Conservation (phyloP, 37 sponge, comb jelly and placozoan species). For the Lycopodina hypogea region DNA sequence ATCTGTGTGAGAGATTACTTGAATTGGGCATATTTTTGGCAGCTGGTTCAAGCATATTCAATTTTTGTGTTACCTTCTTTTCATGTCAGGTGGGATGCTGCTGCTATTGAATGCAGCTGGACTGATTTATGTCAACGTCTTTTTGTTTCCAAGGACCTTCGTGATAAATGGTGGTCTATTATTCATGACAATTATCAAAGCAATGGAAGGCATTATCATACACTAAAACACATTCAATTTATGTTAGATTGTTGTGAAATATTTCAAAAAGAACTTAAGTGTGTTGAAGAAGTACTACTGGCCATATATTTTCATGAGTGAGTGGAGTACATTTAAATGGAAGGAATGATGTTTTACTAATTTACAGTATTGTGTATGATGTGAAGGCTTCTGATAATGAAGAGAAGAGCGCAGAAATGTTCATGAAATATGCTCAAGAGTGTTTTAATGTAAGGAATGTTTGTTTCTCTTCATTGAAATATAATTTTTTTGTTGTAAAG, state of each 20-base stretch:
- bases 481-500: too few species aligned
- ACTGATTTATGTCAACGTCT: neutral
- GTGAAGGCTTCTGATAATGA: constrained; percentile 33
- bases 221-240: constrained; percentile 16
- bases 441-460: neutral
- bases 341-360: neutral
- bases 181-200: constrained; percentile 4
- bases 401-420: constrained; percentile 31
- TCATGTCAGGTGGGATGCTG: too few species aligned
- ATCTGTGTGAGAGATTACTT: too few species aligned
- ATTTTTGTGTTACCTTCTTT: too few species aligned
- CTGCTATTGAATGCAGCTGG: too few species aligned
- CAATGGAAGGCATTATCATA: constrained; percentile 27
- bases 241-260: constrained; percentile 6
- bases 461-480: too few species aligned
- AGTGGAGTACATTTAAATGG: neutral
- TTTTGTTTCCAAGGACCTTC: neutral
- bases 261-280: neutral
- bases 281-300: constrained; percentile 3
- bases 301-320: constrained; percentile 48
- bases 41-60: too few species aligned
- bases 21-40: too few species aligned
- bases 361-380: constrained; percentile 36
- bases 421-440: constrained; percentile 19
- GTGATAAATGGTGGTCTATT: constrained; percentile 30